phyloP scores from a whole-genome alignment of 2,113 vertebrate species.

The Azemiops feae region DNA sequence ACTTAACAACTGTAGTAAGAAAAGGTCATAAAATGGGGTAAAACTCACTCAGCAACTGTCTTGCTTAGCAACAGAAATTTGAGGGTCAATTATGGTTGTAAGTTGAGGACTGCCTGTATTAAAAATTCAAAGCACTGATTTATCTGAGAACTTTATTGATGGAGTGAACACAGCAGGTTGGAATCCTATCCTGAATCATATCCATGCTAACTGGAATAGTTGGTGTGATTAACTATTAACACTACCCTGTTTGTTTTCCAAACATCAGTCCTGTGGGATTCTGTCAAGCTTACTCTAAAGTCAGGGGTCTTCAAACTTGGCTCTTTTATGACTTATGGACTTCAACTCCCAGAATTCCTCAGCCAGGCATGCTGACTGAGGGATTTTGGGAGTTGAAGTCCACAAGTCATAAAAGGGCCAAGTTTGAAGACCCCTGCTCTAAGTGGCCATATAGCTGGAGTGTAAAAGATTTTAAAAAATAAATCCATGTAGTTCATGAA shows the following conservation, averaged over 20 bases:
- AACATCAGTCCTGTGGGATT: not conserved
- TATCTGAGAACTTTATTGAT: not conserved
- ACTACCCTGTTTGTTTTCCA: not conserved
- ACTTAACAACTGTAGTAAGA: not conserved
- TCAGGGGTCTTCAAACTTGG: too few species aligned
- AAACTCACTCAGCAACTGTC: not conserved
- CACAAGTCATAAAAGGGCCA: too few species aligned
- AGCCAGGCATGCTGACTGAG: too few species aligned
- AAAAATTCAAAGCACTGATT: not conserved
- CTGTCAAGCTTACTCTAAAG: not conserved
- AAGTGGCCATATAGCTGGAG: not conserved
- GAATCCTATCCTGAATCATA: not conserved
- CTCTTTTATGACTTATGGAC: too few species aligned
- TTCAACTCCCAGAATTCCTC: too few species aligned
- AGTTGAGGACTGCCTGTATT: not conserved
- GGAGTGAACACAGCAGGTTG: not conserved
- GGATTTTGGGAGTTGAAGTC: too few species aligned
- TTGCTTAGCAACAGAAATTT: not conserved
- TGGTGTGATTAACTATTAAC: not conserved
- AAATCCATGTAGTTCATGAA: not conserved
- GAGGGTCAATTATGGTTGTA: not conserved
- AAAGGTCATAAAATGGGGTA: not conserved
- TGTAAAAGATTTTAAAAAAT: not conserved
- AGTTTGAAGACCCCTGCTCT: too few species aligned
- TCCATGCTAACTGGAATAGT: not conserved